Base-by-base conservation (phyloP, 53 echinoderm and acorn worm species). In the Echinarachnius parma region DNA sequence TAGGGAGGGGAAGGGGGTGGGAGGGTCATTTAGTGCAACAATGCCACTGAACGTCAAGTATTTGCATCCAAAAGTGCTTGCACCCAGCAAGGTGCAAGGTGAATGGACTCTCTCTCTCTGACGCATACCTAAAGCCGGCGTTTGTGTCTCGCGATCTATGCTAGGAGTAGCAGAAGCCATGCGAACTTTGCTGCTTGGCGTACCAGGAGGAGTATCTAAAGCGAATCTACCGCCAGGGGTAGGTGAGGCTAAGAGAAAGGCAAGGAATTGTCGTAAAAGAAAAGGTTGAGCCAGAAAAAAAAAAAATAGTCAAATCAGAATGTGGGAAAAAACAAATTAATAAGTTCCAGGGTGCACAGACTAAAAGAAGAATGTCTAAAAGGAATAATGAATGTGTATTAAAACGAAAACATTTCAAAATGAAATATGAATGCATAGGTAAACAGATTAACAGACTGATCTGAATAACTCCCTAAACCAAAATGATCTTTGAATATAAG, bases 91-190 rank as follows among this genome's bases (percentile, higher is more conserved):
- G 21, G 24, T 35, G 35, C 36, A 35, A 62, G 2, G 62, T 62
- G 62, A n/a, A n/a, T n/a, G n/a, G n/a, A n/a, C n/a, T n/a, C n/a
- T n/a, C n/a, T n/a, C n/a, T n/a, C n/a, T n/a, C 4, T 3, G 46
- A 72, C 35, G 55, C 74, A 36, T 72, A 72, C 74, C 74, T 72
- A 72, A 26, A 37, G 56, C 57, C 3, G 57, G 57, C 28, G 74
- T 72, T 42, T 57, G 55, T 39, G 74, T 72, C 36, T 72, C n/a
- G 18, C 56, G 56, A 3, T 72, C 44, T 16, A 56, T n/a, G 9
- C 57, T 56, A 42, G 74, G 57, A 39, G 74, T 20, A 11, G 35
- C 23, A 27, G 25, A 57, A 5, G 55, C 35, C 28, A 13, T 39
- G 34, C 15, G 57, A 22, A 55, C 10, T 23, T 32, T 32, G 34